Conservation (phyloP, 2,113 vertebrate genomes). For the Entelurus aequoreus region DNA sequence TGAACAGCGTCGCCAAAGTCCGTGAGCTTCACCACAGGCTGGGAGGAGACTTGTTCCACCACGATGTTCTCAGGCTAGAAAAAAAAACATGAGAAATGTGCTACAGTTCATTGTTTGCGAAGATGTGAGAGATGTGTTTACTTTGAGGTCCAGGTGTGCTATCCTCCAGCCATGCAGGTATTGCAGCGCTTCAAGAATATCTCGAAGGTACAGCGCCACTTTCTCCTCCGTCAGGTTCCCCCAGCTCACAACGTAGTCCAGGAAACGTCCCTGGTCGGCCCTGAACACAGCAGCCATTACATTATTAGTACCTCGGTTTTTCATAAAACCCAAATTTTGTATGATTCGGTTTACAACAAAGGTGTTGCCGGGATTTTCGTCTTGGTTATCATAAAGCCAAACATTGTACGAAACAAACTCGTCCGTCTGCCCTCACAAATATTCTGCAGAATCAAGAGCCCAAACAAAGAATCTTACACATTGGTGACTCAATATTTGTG, state of each 20-base stretch:
- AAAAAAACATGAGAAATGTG: neutral
- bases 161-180: slow-evolving; percentile 97
- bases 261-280: slow-evolving; percentile 93
- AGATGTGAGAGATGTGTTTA: slow-evolving; percentile 38
- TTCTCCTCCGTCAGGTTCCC: slow-evolving; percentile 95
- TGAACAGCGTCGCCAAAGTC: slow-evolving; percentile 93
- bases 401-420: no score
- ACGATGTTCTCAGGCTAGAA: slow-evolving; percentile 92
- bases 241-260: slow-evolving; percentile 95
- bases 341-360: no score
- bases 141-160: slow-evolving; percentile 95
- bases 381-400: no score
- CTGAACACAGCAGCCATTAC: slow-evolving; percentile 56
- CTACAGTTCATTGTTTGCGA: neutral
- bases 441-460: no score
- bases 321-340: no score
- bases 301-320: no score
- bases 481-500: no score
- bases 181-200: slow-evolving; percentile 92
- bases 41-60: slow-evolving; percentile 86
- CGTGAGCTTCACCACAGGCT: slow-evolving; percentile 87
- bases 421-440: no score
- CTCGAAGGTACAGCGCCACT: slow-evolving; percentile 87
- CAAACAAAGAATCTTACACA: no score
- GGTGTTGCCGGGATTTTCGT: no score